Evolutionary conservation across 2,888 invertebrate genomes (phyloP).

Genomic region (Cacoxenus indagator): DNA sequence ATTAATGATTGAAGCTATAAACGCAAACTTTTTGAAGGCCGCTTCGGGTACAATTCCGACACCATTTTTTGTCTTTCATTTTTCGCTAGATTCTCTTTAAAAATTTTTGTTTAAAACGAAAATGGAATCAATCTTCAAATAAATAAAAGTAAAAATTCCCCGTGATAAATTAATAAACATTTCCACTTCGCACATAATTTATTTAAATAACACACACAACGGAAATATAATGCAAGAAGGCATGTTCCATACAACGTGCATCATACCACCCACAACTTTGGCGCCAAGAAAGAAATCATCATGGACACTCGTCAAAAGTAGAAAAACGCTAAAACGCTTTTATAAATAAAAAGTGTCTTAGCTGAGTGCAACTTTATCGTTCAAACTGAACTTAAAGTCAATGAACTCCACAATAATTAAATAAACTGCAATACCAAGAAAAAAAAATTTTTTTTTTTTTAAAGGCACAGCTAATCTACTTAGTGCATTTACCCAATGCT

Average conservation of each 20-base stretch:
- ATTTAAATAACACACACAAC: slow-evolving; percentile 5
- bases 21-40: background rate
- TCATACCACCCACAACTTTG: background rate
- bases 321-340: background rate
- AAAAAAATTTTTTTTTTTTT: background rate
- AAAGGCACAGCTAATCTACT: background rate
- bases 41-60: background rate
- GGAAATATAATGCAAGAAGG: background rate
- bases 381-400: background rate
- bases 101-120: background rate
- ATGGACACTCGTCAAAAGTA: background rate
- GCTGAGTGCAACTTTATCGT: background rate
- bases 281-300: background rate
- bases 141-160: too few species aligned
- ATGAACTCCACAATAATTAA: slow-evolving; percentile 8
- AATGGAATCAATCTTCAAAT: background rate
- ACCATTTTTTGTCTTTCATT: background rate
- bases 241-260: background rate
- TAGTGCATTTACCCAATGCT: slow-evolving; percentile 20
- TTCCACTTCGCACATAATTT: background rate
- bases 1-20: background rate
- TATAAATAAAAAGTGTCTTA: background rate
- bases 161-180: too few species aligned
- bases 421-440: background rate
- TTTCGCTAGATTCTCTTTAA: background rate